phyloP scores from a whole-genome alignment of 1,140 invertebrate genomes.

The Dinoponera quadriceps region DNA sequence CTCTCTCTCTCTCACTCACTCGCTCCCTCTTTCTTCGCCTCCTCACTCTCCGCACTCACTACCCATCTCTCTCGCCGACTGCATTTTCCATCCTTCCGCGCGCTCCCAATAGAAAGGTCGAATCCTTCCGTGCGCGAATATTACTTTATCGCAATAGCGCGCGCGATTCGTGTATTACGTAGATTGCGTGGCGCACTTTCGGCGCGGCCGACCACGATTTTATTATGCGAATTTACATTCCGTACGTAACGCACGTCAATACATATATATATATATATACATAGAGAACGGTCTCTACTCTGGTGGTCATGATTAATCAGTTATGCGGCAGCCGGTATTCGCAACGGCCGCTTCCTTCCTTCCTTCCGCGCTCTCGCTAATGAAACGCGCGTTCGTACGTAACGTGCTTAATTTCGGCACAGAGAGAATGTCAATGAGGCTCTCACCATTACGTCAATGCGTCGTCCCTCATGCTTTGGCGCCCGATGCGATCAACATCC shows the following conservation, averaged over 20 bases:
- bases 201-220: neutral
- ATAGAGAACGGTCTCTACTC: neutral
- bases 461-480: constrained; percentile 78
- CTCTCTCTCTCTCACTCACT: neutral
- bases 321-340: neutral
- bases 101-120: constrained; percentile 13
- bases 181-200: neutral
- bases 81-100: constrained; percentile 37
- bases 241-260: neutral
- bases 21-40: neutral
- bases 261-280: too few species aligned
- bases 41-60: neutral
- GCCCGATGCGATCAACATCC: constrained; percentile 64
- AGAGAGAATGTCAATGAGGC: neutral
- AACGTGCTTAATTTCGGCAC: neutral
- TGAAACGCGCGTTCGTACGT: neutral
- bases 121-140: constrained; percentile 21
- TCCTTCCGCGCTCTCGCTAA: neutral
- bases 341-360: too few species aligned
- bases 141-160: constrained; percentile 3
- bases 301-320: neutral
- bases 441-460: constrained; percentile 79
- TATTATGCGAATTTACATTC: neutral
- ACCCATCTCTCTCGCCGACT: neutral
- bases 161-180: constrained; percentile 13